Base-by-base conservation (phyloP, 1,140 invertebrate species). In the Adelges cooleyi region DNA sequence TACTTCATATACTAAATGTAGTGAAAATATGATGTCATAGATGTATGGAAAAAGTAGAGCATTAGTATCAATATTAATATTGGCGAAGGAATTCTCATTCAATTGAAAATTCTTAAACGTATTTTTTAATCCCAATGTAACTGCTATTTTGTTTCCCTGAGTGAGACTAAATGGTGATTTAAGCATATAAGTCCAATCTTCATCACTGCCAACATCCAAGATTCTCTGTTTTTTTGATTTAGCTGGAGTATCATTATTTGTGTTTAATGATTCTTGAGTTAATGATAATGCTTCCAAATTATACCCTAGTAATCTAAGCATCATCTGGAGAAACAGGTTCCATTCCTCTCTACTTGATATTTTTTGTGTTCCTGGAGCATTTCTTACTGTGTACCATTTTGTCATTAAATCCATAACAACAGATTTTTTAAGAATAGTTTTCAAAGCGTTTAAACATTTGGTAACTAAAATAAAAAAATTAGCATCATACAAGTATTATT, bases 1-100 rank as follows among this genome's bases (percentile, higher is more conserved):
- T 69, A 80, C 79, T 80, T 95, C 92, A 74, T 95, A 95, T 0
- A 93, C 76, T 11, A 95, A 76, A 77, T 96, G 93, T 36, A 96
- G 77, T 0, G 86, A 80, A 74, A 85, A 91, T 44, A 93, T 78
- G 25, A 94, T 79, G 27, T 85, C 75, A 15, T 87, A 80, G 10
- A 90, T 80, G 70, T 87, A 82, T 0, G 81, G 79, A 72, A 90
- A 93, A 1, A 95, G 75, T 17, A 83, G 73, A 2, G 87, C 81
- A 67, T 81, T 81, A 1, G 75, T 76, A 66, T 86, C 87, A 25
- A 88, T 80, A 69, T 79, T 76, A 69, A 72, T 77, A 49, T 73
- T 76, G 70, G 67, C 67, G 23, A 27, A 69, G 65, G 56, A 70
- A 66, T 67, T 70, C 22, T 75, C 70, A 25, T 54, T 17, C 33